Conservation (phyloP, 1,140 invertebrate species). For the Micrasema minimum region DNA sequence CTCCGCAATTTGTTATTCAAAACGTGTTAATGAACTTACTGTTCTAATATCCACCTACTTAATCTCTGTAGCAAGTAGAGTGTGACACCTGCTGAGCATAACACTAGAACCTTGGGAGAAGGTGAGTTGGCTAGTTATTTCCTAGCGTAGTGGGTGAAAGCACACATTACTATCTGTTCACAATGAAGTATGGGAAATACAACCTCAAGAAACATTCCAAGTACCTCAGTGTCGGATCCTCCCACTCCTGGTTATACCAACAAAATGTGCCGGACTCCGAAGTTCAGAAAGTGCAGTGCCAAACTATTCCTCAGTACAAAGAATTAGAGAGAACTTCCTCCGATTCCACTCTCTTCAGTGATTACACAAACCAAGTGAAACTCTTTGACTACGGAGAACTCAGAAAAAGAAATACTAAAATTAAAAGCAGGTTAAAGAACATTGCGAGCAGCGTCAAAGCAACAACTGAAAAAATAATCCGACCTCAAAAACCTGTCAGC, state of each 20-base stretch:
- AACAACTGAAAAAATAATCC: not conserved
- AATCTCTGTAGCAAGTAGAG: conserved; percentile 37
- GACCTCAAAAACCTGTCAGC: no score
- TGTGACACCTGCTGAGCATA: conserved; percentile 39
- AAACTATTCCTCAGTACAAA: conserved; percentile 52
- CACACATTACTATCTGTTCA: conserved; percentile 31
- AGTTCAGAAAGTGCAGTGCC: not conserved
- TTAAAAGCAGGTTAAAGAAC: conserved; percentile 42
- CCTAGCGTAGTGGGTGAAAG: conserved; percentile 31
- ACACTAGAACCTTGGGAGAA: conserved; percentile 13
- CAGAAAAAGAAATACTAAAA: conserved; percentile 34
- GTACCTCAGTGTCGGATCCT: conserved; percentile 61
- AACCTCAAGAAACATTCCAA: conserved; percentile 68
- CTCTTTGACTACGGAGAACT: conserved; percentile 59
- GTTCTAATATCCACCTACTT: conserved; percentile 39
- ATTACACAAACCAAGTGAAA: conserved; percentile 65
- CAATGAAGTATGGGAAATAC: conserved; percentile 71
- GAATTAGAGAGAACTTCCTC: conserved; percentile 58
- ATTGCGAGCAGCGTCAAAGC: conserved; percentile 31
- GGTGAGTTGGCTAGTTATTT: conserved; percentile 53
- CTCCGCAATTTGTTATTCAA: no score
- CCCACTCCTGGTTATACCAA: conserved; percentile 65
- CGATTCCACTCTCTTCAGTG: conserved; percentile 66
- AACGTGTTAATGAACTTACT: not conserved
- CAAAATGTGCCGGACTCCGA: conserved; percentile 52